Evolutionary conservation across 2,888 invertebrate genomes (phyloP), one percentile per base, ranked within the genome.

Genomic region (Oxytorus armatus): DNA sequence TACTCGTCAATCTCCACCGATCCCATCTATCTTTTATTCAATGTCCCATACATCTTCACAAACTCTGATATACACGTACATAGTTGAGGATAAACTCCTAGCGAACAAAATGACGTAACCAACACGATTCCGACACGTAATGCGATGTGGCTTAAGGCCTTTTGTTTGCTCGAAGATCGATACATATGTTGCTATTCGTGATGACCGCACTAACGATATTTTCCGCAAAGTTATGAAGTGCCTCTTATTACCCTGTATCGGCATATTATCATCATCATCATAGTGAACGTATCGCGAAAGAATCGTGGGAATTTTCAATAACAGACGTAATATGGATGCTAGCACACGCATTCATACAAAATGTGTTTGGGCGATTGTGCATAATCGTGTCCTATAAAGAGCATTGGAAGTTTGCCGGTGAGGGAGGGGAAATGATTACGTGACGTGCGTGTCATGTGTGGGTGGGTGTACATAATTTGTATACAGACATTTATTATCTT

Each of bases 361-460:
- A 63, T 29, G 0, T 29, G 14, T 42, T n/a, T n/a, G 39, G 10
- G 33, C 7, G 11, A 21, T 21, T 39, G 11, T 39, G 21, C 8
- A 3, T 2, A 8, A n/a, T n/a, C 7, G 7, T 18, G 36, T 36
- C 39, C 14, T 14, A 25, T 7, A 33, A 66, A 36, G 10, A 39
- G 8, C 25, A 44, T 65, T 16, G 44, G 49, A 42, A 57, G 36
- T 49, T 65, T 39, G 39, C n/a, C 14, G 33, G 18, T 29, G 29
- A 29, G 18, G 59, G 21, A 59, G 55, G 65, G 68, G 66, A 69
- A 55, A 75, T 70, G 79, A 85, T 86, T 86, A 85, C 78, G 85
- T 75, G 82, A 84, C 75, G 74, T 66, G 69, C 66, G 74, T 80
- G 83, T 80, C 80, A 66, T 79, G 29, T 29, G 69, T 82, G 73